phyloP scores from a whole-genome alignment of 1,140 invertebrate genomes.

The Conus ventricosus region DNA sequence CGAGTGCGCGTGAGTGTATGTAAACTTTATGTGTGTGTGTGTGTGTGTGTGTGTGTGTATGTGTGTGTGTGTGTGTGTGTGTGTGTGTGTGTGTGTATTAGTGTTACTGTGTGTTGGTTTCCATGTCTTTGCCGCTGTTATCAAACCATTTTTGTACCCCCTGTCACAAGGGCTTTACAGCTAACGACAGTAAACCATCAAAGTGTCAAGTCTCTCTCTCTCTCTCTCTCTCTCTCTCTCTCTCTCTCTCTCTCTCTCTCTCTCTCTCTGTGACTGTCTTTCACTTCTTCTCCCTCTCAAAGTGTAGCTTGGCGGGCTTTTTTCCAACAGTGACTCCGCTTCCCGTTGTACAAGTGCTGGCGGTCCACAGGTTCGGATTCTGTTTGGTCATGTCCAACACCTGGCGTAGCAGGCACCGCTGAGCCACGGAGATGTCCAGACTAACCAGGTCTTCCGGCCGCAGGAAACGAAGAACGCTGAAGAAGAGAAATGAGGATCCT shows the following conservation, averaged over 20 bases:
- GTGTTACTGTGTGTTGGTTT: background rate
- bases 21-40: background rate
- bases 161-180: too few species aligned
- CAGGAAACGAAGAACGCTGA: background rate
- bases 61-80: background rate
- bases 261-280: background rate
- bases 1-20: background rate
- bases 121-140: background rate
- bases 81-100: background rate
- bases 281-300: background rate
- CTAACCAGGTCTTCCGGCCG: background rate
- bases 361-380: background rate
- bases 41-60: background rate
- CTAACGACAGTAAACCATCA: too few species aligned
- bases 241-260: background rate
- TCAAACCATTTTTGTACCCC: too few species aligned
- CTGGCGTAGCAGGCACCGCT: constrained; percentile 9
- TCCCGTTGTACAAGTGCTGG: background rate
- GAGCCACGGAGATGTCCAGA: constrained; percentile 21
- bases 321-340: too few species aligned
- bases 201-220: background rate
- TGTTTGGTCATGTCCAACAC: background rate
- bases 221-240: background rate
- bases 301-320: background rate
- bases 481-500: too few species aligned